Evolutionary conservation across 1,140 invertebrate species (phyloP).

Genomic region (Agrypnia vestita): DNA sequence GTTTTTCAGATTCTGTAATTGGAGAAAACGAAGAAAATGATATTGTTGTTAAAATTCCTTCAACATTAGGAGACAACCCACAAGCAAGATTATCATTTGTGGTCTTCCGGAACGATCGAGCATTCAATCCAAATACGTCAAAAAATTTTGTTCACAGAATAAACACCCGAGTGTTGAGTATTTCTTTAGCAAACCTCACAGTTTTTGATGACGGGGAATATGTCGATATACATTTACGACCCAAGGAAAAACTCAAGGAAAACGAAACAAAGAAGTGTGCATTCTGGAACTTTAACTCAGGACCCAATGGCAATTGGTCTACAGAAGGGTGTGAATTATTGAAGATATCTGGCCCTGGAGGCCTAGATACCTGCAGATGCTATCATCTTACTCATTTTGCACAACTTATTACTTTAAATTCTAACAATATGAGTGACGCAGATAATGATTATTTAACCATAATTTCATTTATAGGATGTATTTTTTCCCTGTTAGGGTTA

Average conservation of each 20-base stretch:
- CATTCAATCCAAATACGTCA: slow-evolving; percentile 62
- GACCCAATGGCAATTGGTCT: slow-evolving; percentile 65
- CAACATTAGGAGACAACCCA: slow-evolving; percentile 61
- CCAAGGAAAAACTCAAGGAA: slow-evolving; percentile 60
- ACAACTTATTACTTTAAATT: slow-evolving; percentile 66
- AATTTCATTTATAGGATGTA: slow-evolving; percentile 68
- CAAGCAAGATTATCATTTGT: slow-evolving; percentile 68
- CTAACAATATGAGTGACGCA: slow-evolving; percentile 63
- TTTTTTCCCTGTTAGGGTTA: slow-evolving; percentile 68
- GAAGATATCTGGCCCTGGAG: slow-evolving; percentile 45
- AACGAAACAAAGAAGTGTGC: slow-evolving; percentile 68
- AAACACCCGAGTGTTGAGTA: slow-evolving; percentile 61
- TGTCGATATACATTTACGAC: slow-evolving; percentile 66
- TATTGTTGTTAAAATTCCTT: slow-evolving; percentile 67
- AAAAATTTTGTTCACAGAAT: slow-evolving; percentile 61
- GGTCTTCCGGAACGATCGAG: slow-evolving; percentile 68
- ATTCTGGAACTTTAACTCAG: slow-evolving; percentile 69
- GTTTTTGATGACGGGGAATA: slow-evolving; percentile 65
- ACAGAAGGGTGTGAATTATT: slow-evolving; percentile 65
- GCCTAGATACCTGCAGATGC: slow-evolving; percentile 69
- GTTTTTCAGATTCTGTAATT: neutral
- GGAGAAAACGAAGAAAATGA: slow-evolving; percentile 61
- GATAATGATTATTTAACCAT: slow-evolving; percentile 65
- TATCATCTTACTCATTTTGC: slow-evolving; percentile 73
- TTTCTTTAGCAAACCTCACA: slow-evolving; percentile 65